Evolutionary conservation across 1,140 invertebrate genomes (phyloP), one percentile per base, ranked within the genome.

Genomic region (Caenorhabditis tropicalis): DNA sequence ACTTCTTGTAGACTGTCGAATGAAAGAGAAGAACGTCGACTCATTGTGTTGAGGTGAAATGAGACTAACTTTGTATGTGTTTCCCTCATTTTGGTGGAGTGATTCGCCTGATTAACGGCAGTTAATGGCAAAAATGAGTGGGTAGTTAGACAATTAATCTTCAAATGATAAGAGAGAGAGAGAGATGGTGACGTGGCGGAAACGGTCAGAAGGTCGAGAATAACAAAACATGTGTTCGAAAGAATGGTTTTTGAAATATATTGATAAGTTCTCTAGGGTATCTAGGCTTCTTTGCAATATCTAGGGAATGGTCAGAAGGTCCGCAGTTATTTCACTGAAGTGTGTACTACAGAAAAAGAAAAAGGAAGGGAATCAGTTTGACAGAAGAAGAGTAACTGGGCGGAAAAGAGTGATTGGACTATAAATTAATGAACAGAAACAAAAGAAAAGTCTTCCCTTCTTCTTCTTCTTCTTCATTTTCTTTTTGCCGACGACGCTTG

Each of bases 341-440:
- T 12, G 12, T 12, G 5, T 43, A 43, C 5, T 43, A 5, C 39
- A 43, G 29, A 56, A 56, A 27, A 9, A 56, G 5, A 27, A 56
- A 56, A 24, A 56, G 27, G 51, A 56, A 56, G 21, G 12, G 21
- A 10, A 24, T 2, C 21, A 56, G 29, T 6, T 27, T 19, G 12
- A 43, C 39, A 43, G 39, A 43, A 27, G n/a, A 56, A 56, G 65
- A 12, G 6, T 27, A 74, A 39, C 19, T 70, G 60, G 16, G 27
- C 24, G 9, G 36, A 56, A 19, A 24, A 15, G 36, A 27, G 21
- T 27, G 21, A 56, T 27, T 7, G 6, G 65, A 12, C 65, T 74
- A 74, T 43, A 43, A 74, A 74, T 74, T 43, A 74, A 74, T 74
- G 65, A 74, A 74, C 65, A 74, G 65, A 74, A 74, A 74, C 65